Conservation (phyloP, 2,113 vertebrate species). For the Oncorhynchus tshawytscha region DNA sequence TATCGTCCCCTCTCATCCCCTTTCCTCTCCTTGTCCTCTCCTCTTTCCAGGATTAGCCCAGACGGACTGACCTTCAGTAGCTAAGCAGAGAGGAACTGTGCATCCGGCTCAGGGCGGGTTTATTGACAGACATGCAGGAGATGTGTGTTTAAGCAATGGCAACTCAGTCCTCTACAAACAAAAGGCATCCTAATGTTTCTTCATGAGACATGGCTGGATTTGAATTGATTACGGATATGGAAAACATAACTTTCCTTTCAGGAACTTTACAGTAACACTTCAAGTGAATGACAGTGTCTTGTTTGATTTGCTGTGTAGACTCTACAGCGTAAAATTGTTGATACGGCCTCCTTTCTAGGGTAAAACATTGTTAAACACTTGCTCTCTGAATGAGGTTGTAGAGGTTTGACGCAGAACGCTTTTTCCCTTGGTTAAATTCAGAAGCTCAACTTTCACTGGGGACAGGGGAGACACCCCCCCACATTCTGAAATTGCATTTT, state of each 20-base stretch:
- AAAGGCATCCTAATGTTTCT: conserved; percentile 37
- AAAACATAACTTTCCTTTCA: neutral
- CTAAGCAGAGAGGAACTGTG: no score
- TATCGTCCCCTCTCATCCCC: no score
- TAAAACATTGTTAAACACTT: no score
- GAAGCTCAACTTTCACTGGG: no score
- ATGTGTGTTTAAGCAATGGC: conserved; percentile 10
- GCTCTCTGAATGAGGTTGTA: neutral
- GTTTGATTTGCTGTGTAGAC: neutral
- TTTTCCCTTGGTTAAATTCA: neutral
- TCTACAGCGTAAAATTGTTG: neutral
- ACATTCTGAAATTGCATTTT: no score
- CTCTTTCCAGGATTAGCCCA: no score
- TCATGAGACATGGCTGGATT: neutral
- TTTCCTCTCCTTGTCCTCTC: no score
- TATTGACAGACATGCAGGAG: neutral
- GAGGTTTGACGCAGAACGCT: neutral
- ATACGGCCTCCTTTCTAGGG: no score
- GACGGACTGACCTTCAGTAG: no score
- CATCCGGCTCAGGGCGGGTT: no score
- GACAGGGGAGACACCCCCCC: no score
- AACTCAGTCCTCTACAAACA: neutral
- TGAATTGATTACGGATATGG: no score
- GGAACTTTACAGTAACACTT: neutral
- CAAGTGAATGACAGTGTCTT: neutral